phyloP scores from a whole-genome alignment of 2,797 vertebrate species.

The Silurus lanzhouensis region DNA sequence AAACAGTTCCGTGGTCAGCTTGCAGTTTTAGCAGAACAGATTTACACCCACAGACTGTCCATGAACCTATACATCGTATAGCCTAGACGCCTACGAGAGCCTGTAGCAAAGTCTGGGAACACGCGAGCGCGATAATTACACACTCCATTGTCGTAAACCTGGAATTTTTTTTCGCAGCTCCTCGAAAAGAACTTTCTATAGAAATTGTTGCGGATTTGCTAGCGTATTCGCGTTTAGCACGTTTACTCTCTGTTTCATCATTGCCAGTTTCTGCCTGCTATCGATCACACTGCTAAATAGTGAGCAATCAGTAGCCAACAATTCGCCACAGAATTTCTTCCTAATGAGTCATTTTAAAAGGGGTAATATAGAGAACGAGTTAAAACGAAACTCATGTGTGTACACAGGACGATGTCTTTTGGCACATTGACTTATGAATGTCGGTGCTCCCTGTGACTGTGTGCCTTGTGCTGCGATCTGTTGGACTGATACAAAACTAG shows the following conservation, averaged over 20 bases:
- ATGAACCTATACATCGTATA: slow-evolving; percentile 44
- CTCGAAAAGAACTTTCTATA: neutral
- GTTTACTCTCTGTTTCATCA: neutral
- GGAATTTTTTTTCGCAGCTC: neutral
- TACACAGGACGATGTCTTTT: no score
- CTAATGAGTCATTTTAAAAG: neutral
- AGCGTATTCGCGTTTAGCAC: neutral
- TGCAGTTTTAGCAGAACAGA: slow-evolving; percentile 66
- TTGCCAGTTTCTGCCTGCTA: neutral
- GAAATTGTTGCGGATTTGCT: neutral
- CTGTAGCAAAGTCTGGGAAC: slow-evolving; percentile 30
- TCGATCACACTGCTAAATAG: neutral
- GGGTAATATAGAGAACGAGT: neutral
- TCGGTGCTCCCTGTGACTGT: no score
- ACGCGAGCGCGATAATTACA: neutral
- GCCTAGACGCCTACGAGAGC: slow-evolving; percentile 29
- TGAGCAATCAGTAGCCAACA: neutral
- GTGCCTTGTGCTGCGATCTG: no score
- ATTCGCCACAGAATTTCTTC: neutral
- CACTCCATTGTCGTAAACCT: slow-evolving; percentile 12
- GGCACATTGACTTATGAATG: no score
- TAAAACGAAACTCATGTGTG: no score
- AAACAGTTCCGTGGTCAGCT: slow-evolving; percentile 67
- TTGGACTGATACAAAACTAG: no score
- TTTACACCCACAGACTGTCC: slow-evolving; percentile 63